Percentiles rank a stretch among this genome's conserved stretches.
These are phyloP conservation scores for Nettapus auritus DNA, from an alignment of 2,113 vertebrate genomes.

Conservation along the genomic window DNA sequence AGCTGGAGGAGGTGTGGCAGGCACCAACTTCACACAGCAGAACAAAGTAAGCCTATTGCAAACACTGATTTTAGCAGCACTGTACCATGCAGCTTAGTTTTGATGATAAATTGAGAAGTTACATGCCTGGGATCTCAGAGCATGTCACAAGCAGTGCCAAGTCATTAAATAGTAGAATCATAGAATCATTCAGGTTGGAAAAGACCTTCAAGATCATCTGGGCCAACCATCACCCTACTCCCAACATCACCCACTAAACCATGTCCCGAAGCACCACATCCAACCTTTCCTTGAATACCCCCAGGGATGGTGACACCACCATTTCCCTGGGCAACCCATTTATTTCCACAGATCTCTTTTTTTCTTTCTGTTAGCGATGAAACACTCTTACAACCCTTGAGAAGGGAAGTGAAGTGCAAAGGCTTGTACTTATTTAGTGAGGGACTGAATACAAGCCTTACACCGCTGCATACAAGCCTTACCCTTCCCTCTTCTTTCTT, in stretches of 20 bases:
- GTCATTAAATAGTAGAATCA: neutral
- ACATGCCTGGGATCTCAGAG: neutral
- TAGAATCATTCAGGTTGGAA: too few species aligned
- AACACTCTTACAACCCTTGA: neutral
- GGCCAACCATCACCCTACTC: too few species aligned
- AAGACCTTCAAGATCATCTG: too few species aligned
- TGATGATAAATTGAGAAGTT: neutral
- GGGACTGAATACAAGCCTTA: neutral
- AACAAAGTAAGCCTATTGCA: neutral
- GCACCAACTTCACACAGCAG: neutral
- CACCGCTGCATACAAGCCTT: neutral
- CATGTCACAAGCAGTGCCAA: neutral
- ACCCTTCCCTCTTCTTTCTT: neutral
- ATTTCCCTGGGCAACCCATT: too few species aligned
- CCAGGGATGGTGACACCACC: too few species aligned
- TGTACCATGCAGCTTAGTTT: neutral
- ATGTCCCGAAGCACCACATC: too few species aligned
- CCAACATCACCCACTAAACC: too few species aligned
- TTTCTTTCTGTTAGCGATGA: neutral
- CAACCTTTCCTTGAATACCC: too few species aligned
- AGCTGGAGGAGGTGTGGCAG: fast-evolving
- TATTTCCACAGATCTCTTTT: too few species aligned
- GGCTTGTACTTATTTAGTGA: neutral
- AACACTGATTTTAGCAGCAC: fast-evolving
- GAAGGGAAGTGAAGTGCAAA: neutral